Evolutionary conservation across 2,888 invertebrate genomes (phyloP).

Genomic region (Orchesella flavescens): DNA sequence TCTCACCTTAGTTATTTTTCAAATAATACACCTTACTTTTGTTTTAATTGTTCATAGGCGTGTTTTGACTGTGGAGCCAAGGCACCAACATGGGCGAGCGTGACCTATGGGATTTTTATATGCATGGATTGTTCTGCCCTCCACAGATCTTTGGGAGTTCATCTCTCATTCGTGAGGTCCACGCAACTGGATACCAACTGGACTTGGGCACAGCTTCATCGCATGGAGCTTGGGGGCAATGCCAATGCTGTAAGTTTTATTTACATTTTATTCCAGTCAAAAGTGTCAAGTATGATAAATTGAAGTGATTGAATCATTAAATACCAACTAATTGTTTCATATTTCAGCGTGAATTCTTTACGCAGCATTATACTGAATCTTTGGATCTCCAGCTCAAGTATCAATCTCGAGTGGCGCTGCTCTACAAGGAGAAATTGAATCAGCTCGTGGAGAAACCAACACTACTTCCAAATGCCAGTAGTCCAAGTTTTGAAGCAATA

Average conservation of each 20-base stretch:
- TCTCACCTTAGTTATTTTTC: too few relatives aligned
- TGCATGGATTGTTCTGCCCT: constrained; percentile 99
- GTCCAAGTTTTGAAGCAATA: constrained; percentile 74
- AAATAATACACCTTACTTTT: background rate
- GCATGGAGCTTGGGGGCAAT: constrained; percentile 99
- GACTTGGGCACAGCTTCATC: constrained; percentile 97
- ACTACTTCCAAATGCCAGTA: constrained; percentile 93
- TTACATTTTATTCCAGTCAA: too few relatives aligned
- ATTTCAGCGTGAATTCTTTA: constrained; percentile 89
- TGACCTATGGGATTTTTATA: constrained; percentile 98
- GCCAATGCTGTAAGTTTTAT: constrained; percentile 87
- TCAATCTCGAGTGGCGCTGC: constrained; percentile 92
- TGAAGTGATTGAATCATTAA: too few relatives aligned
- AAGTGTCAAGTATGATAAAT: too few relatives aligned
- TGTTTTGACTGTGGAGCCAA: constrained; percentile 99
- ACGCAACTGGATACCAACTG: constrained; percentile 99
- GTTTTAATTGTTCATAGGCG: constrained; percentile 79
- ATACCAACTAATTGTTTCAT: too few relatives aligned
- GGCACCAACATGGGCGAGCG: constrained; percentile 99
- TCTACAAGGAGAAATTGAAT: constrained; percentile 92
- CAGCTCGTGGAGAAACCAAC: constrained; percentile 80
- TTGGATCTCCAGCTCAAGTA: constrained; percentile 98
- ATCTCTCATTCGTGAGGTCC: constrained; percentile 96
- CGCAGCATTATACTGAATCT: constrained; percentile 92
- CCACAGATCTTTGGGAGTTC: constrained; percentile 95